Percentiles rank a stretch among this genome's conserved stretches.
Conservation (phyloP, 2,113 vertebrate species). For the Boulengeromyrus knoepffleri region DNA sequence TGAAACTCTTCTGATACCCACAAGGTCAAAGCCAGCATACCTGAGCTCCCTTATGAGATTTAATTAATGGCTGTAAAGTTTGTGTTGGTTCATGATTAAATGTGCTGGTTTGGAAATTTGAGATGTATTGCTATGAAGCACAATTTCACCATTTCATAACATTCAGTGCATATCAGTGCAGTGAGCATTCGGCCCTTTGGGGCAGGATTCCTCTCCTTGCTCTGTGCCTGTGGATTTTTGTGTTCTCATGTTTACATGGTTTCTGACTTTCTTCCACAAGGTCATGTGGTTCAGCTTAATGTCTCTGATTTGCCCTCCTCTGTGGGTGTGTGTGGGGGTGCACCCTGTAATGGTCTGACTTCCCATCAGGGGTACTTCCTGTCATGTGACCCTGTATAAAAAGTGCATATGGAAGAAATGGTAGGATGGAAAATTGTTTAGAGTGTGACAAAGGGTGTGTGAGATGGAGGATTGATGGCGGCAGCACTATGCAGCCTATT, state of each 20-base stretch:
- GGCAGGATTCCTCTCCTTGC: neutral
- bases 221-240: neutral
- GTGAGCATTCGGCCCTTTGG: neutral
- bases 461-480: neutral
- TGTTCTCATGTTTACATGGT: neutral
- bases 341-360: neutral
- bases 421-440: neutral
- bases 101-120: neutral
- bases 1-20: neutral
- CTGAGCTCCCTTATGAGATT: neutral
- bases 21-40: neutral
- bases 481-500: neutral
- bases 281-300: neutral
- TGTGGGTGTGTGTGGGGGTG: neutral
- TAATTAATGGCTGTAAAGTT: neutral
- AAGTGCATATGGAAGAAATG: neutral
- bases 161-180: neutral
- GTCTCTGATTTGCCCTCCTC: neutral
- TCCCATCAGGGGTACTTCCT: neutral
- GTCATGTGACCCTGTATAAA: neutral
- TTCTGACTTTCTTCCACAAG: neutral
- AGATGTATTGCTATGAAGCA: neutral
- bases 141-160: neutral
- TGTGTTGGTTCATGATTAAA: neutral
- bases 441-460: neutral